A percentile compares a stretch with the other conserved stretches of the same genome.
Evolutionary conservation across 2,113 vertebrate species (phyloP).

Genomic region (Malurus melanocephalus): DNA sequence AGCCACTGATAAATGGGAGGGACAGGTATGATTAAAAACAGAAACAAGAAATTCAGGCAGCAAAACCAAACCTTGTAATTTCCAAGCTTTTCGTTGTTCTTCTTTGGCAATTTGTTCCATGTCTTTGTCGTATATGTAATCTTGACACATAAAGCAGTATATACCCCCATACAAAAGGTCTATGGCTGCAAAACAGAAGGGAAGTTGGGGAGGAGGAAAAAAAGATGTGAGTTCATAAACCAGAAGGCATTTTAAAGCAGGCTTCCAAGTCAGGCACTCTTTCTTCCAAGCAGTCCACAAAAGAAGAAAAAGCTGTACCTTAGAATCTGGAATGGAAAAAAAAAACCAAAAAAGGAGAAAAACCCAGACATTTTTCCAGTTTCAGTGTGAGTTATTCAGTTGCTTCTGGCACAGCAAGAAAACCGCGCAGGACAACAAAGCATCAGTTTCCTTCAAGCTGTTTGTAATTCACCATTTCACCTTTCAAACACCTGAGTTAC

Average conservation of each 20-base stretch:
- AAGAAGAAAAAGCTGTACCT: not conserved
- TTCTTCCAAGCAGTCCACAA: not conserved
- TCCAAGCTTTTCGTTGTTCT: slow-evolving; percentile 98
- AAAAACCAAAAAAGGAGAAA: not conserved
- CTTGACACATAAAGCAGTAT: slow-evolving; percentile 99
- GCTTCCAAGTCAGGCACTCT: not conserved
- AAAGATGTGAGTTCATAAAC: slow-evolving; percentile 27
- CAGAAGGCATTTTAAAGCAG: slow-evolving; percentile 32
- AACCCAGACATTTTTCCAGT: not conserved
- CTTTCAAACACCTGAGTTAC: not conserved
- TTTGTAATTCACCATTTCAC: not conserved
- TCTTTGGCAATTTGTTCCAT: slow-evolving; percentile 99
- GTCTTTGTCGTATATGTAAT: slow-evolving; percentile 99
- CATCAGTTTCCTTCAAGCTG: not conserved
- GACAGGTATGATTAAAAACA: slow-evolving; percentile 35
- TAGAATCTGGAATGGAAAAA: not conserved
- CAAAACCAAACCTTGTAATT: slow-evolving; percentile 90
- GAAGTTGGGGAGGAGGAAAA: not conserved
- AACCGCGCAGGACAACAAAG: not conserved
- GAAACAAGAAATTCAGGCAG: slow-evolving; percentile 45
- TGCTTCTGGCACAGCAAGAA: not conserved
- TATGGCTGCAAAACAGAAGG: slow-evolving; percentile 81
- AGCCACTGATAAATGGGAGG: slow-evolving; percentile 32
- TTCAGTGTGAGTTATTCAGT: not conserved
- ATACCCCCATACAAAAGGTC: slow-evolving; percentile 97